Evolutionary conservation across 2,888 invertebrate species (phyloP).

Genomic region (Drosophila borborema): DNA sequence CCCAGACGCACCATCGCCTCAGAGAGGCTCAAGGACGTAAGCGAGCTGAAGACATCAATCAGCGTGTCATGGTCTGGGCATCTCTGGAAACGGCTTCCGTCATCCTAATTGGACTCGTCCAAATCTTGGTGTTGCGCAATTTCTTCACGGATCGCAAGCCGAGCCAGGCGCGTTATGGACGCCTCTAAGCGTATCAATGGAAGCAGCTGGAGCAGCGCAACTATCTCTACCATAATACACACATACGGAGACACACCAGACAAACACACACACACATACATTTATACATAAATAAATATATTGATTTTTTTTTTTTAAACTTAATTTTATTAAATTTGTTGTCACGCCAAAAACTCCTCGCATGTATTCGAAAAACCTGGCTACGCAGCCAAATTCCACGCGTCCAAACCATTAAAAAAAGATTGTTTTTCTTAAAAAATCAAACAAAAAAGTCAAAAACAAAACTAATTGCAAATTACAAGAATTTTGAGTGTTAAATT

Average conservation of each 20-base stretch:
- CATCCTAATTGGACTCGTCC: slow-evolving; percentile 93
- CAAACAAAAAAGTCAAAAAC: neutral
- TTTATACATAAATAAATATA: slow-evolving; percentile 13
- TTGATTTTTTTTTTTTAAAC: slow-evolving; percentile 35
- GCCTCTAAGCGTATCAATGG: slow-evolving; percentile 64
- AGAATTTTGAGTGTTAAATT: slow-evolving; percentile 9
- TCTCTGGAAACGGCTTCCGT: slow-evolving; percentile 94
- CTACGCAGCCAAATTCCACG: neutral
- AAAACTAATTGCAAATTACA: neutral
- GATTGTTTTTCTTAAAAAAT: slow-evolving; percentile 12
- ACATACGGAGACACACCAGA: neutral
- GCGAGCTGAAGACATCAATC: slow-evolving; percentile 98
- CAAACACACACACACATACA: slow-evolving; percentile 4
- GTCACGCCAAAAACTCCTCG: slow-evolving; percentile 1
- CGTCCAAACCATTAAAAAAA: neutral
- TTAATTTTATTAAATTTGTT: slow-evolving; percentile 8
- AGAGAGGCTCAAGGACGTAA: slow-evolving; percentile 97
- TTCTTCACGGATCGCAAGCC: slow-evolving; percentile 93
- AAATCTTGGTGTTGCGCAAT: slow-evolving; percentile 95
- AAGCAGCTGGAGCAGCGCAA: slow-evolving; percentile 5
- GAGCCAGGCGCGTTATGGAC: slow-evolving; percentile 83
- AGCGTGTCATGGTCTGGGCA: slow-evolving; percentile 97
- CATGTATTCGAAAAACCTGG: slow-evolving; percentile 4
- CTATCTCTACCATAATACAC: slow-evolving; percentile 37
- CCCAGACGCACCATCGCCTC: slow-evolving; percentile 98